These are phyloP conservation scores for Panorpa germanica DNA, from an alignment of 2,888 invertebrate species.

Conservation along the genomic window DNA sequence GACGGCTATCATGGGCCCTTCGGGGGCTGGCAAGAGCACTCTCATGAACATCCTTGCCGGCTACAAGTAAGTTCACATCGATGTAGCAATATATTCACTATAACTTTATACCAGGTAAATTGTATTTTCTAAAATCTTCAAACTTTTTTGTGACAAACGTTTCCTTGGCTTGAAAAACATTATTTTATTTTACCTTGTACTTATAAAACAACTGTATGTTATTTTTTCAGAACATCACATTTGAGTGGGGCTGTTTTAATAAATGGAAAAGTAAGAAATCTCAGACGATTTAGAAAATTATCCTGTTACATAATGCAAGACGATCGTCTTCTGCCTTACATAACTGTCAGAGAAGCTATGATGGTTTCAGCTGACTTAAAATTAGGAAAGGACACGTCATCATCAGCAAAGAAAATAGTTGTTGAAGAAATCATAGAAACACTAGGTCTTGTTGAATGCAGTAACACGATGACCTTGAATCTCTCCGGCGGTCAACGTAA, in stretches of 20 bases:
- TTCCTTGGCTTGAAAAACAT: neutral
- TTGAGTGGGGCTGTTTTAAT: slow-evolving; percentile 72
- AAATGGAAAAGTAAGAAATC: slow-evolving; percentile 72
- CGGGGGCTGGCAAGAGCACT: slow-evolving; percentile 59
- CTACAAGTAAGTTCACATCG: slow-evolving; percentile 46
- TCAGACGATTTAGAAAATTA: slow-evolving; percentile 76
- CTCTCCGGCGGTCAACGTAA: slow-evolving; percentile 86
- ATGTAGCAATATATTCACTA: slow-evolving; percentile 1
- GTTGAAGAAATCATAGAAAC: slow-evolving; percentile 76
- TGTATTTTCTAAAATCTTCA: neutral
- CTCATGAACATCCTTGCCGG: slow-evolving; percentile 79
- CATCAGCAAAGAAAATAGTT: slow-evolving; percentile 54
- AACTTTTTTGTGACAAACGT: neutral
- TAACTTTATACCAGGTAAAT: slow-evolving; percentile 4
- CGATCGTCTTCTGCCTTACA: slow-evolving; percentile 71
- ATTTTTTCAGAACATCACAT: slow-evolving; percentile 51
- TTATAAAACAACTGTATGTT: too few species aligned
- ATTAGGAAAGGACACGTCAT: slow-evolving; percentile 58
- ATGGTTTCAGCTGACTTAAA: slow-evolving; percentile 86
- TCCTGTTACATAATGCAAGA: slow-evolving; percentile 97
- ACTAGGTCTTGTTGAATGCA: slow-evolving; percentile 59
- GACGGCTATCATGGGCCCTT: slow-evolving; percentile 93
- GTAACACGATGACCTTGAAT: slow-evolving; percentile 58
- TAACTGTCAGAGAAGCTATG: slow-evolving; percentile 86
- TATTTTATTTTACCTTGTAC: too few species aligned